phyloP scores from a whole-genome alignment of 2,888 invertebrate species.

The Parelbella ahira region DNA sequence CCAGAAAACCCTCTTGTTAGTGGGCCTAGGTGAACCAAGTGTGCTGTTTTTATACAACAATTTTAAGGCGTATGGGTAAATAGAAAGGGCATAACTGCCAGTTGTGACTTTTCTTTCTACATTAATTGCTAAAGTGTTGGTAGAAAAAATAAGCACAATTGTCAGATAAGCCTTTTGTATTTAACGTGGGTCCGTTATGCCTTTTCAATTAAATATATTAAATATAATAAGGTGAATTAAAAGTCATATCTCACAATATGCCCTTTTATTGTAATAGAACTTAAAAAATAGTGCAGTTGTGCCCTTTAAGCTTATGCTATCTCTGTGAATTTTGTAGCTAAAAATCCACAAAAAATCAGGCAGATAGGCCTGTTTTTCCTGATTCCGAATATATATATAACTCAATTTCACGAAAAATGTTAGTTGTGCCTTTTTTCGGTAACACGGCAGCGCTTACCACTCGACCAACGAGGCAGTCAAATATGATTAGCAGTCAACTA shows the following conservation, averaged over 20 bases:
- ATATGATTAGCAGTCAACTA: too few species aligned
- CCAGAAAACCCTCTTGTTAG: too few species aligned
- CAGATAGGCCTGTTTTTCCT: conserved; percentile 6
- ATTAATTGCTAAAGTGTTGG: conserved; percentile 13
- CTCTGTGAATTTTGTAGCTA: conserved; percentile 9
- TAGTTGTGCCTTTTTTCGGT: too few species aligned
- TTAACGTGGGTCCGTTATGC: not conserved
- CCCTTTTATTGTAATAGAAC: not conserved
- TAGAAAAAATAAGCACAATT: conserved; percentile 11
- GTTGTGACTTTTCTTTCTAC: conserved; percentile 15
- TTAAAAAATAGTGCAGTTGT: conserved; percentile 11
- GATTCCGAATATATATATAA: not conserved
- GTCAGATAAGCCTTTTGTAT: conserved; percentile 9
- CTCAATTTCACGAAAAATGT: too few species aligned
- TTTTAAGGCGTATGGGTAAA: not conserved
- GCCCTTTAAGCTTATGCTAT: conserved; percentile 16
- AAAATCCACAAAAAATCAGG: conserved; percentile 10
- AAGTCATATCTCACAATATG: conserved; percentile 8
- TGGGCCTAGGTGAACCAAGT: too few species aligned
- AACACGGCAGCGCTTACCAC: too few species aligned
- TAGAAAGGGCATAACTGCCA: conserved; percentile 13
- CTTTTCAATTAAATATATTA: conserved; percentile 1
- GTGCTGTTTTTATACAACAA: not conserved
- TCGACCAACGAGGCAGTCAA: too few species aligned
- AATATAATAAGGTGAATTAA: not conserved